Evolutionary conservation across 2,888 invertebrate genomes (phyloP).

Genomic region (Ectemnius continuus): DNA sequence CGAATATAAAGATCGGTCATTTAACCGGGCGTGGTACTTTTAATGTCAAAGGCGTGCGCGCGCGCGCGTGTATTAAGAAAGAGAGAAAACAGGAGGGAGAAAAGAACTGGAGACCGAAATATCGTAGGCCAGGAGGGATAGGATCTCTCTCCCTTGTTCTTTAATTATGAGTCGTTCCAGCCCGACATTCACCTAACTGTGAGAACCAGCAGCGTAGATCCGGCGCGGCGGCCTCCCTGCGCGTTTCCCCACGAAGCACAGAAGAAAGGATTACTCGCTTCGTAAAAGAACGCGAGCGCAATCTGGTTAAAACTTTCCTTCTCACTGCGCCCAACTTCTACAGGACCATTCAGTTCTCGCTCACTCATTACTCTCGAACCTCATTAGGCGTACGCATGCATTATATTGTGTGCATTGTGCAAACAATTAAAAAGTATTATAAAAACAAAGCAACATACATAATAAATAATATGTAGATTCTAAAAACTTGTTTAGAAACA

Average conservation of each 20-base stretch:
- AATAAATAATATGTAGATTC: too few species aligned
- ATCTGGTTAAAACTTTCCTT: slow-evolving; percentile 30
- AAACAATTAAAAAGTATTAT: too few species aligned
- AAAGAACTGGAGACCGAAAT: slow-evolving; percentile 45
- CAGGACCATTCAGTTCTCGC: too few species aligned
- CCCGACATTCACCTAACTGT: slow-evolving; percentile 59
- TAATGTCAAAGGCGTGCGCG: not conserved
- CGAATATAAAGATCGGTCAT: too few species aligned
- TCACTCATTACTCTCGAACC: too few species aligned
- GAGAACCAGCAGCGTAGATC: slow-evolving; percentile 64
- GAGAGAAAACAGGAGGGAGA: slow-evolving; percentile 14
- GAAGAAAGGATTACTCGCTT: slow-evolving; percentile 51
- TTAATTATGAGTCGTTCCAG: slow-evolving; percentile 57
- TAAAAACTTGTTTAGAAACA: too few species aligned
- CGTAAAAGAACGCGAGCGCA: slow-evolving; percentile 38
- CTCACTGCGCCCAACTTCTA: not conserved
- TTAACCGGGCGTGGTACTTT: too few species aligned
- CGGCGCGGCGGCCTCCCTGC: slow-evolving; percentile 52
- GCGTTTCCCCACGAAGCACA: slow-evolving; percentile 40
- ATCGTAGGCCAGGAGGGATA: slow-evolving; percentile 44
- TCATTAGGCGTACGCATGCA: too few species aligned
- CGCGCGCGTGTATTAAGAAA: slow-evolving; percentile 17
- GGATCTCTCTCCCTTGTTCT: slow-evolving; percentile 53
- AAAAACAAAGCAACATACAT: too few species aligned
- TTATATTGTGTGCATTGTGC: too few species aligned